Base-by-base conservation (phyloP, 2,113 vertebrate species). In the Bagarius yarrelli region DNA sequence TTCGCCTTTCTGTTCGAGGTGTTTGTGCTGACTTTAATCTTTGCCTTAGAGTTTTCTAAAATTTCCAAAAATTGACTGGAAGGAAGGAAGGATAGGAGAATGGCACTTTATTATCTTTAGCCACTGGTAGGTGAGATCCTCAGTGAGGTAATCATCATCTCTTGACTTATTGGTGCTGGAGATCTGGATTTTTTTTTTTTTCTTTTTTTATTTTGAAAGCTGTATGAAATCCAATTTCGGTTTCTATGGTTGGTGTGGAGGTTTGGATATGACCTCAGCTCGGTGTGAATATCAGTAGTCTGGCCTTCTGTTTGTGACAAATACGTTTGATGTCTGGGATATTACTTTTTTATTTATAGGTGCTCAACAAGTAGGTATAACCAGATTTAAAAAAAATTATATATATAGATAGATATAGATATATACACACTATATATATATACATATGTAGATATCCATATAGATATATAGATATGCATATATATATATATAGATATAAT, bases 41-140 rank as follows among this genome's bases (percentile, higher is more conserved):
- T 47, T 9, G 44, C 44, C 44, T 40, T 40, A 3, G 36, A 40
- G 36, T 40, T 40, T 40, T 40, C 36, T 40, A 40, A 40, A 40
- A 40, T 40, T 53, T 36, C 44, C 23, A 6, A 34, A 70, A 59
- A 30, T 18, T 15, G 34, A 79, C 12, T n/a, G 63, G 53, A 72
- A 50, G 32, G 53, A 72, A 12, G 21, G 70, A 53, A 71, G 44
- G 25, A 27, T 18, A 52, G 73, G 12, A 19, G 23, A n/a, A 40
- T 40, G 36, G 36, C 36, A 6, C 36, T 27, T 61, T 63, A 50
- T 77, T 77, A 63, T 77, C 57, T 61, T 77, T 77, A 63, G 5
- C 14, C 36, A 76, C 18, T 61, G n/a, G 5, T 30, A 77, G 50
- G 75, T 57, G 47, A 40, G 36, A 16, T 63, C 5, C 13, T 32